phyloP scores from a whole-genome alignment of 2,113 vertebrate genomes.

The Callorhinus ursinus region DNA sequence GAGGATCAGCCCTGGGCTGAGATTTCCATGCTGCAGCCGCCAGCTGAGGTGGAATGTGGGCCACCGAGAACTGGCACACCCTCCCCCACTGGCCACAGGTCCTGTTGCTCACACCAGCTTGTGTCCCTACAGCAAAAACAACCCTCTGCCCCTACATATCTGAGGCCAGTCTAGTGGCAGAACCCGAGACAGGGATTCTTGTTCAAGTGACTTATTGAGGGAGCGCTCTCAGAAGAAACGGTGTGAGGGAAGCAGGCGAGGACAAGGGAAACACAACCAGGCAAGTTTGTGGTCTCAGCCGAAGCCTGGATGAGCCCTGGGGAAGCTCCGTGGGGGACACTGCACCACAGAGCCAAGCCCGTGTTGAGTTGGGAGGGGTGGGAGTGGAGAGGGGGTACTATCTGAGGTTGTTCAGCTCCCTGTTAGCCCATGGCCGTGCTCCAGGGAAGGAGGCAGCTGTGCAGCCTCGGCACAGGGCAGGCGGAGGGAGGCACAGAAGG shows the following conservation, averaged over 20 bases:
- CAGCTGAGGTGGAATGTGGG: no score
- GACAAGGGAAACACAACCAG: background rate
- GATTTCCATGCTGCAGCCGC: no score
- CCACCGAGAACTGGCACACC: accelerated
- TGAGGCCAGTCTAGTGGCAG: background rate
- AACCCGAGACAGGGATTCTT: background rate
- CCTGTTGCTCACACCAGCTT: background rate
- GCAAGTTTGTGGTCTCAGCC: background rate
- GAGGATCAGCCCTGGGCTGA: no score
- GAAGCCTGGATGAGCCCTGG: background rate
- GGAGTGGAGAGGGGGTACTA: accelerated
- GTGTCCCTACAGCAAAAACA: background rate
- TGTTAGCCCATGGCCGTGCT: background rate
- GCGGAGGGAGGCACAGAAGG: background rate
- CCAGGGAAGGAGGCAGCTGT: background rate
- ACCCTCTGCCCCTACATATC: background rate
- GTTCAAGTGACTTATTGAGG: background rate
- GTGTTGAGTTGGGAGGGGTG: background rate
- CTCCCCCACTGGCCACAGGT: background rate
- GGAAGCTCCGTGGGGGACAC: background rate
- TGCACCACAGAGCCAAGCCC: background rate
- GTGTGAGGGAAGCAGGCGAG: background rate
- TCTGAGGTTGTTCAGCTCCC: background rate
- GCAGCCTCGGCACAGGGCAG: background rate
- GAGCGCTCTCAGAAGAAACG: background rate